phyloP scores from a whole-genome alignment of 1,140 invertebrate species.

The Arion vulgaris region DNA sequence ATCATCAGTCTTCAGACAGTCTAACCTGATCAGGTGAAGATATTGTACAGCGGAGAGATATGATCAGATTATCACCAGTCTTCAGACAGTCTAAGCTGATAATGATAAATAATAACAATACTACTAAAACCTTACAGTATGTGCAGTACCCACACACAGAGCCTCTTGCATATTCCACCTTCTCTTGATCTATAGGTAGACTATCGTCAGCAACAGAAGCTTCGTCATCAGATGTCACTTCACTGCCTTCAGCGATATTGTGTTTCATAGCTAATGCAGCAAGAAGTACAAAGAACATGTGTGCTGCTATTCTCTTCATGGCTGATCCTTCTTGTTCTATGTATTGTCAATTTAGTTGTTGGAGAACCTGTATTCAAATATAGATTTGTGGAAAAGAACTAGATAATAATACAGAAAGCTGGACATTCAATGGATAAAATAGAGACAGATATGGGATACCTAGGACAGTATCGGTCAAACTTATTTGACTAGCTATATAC shows the following conservation, averaged over 20 bases:
- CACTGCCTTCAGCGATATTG: not conserved
- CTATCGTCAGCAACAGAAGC: not conserved
- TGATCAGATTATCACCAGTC: too few species aligned
- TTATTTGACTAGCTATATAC: too few species aligned
- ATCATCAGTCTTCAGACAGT: too few species aligned
- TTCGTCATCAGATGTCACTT: not conserved
- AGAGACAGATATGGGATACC: too few species aligned
- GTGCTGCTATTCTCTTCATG: constrained; percentile 5
- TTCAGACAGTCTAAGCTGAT: too few species aligned
- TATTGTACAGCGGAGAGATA: too few species aligned
- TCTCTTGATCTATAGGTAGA: constrained; percentile 34
- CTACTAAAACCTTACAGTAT: constrained; percentile 68
- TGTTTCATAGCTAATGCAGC: not conserved
- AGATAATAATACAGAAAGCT: too few species aligned
- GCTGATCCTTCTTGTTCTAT: not conserved
- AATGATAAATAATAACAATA: too few species aligned
- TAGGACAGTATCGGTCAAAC: too few species aligned
- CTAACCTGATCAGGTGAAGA: too few species aligned
- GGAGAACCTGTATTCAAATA: not conserved
- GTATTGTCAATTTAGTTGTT: not conserved
- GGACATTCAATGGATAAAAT: too few species aligned
- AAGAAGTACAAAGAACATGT: not conserved
- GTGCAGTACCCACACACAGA: constrained; percentile 63
- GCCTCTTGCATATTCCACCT: constrained; percentile 64
- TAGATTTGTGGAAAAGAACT: too few species aligned